Base-by-base conservation (phyloP, 1,140 invertebrate genomes). In the Nylanderia fulva region DNA sequence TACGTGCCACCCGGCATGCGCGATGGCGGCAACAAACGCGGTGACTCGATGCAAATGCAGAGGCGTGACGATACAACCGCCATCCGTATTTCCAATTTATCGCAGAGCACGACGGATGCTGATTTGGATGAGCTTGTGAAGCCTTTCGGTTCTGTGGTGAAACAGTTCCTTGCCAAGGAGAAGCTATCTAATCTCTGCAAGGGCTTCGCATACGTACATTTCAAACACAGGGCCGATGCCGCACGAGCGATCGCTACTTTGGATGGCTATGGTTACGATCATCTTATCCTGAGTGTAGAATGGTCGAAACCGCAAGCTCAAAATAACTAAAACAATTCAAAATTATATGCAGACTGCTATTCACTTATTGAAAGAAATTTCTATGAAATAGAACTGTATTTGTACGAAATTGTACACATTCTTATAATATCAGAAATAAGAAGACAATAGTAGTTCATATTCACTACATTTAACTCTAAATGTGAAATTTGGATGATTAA, bases 131-230 rank as follows among this genome's bases (percentile, higher is more conserved):
- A 99, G 88, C 95, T 99, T 42, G 99, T 99, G 72, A 97, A 98
- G 92, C 96, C 96, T 3, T 98, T 99, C 95, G 99, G 99, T 27
- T 96, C 96, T 18, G 97, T 99, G 93, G 96, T 96, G 75, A 97
- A 98, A 91, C 96, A 98, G 87, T 99, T 97, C 94, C 95, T 99
- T 83, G 98, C 98, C 9, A 98, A 98, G 92, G 98, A 99, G 92
- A 97, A 97, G 87, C 91, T 92, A 5, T 98, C 97, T 85, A 97
- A 97, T 36, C 94, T 96, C n/a, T 98, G 98, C 95, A 98, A 98
- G 95, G 97, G 97, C 64, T 99, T 99, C 95, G 99, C 99, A 42
- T 99, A 99, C 92, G 98, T 99, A 63, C 99, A 99, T 92, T 99
- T 98, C 94, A 98, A 98, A 93, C 97, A 97, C 84, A 96, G 97